Evolutionary conservation across 2,888 invertebrate genomes (phyloP).

Genomic region (Dynastes maya): DNA sequence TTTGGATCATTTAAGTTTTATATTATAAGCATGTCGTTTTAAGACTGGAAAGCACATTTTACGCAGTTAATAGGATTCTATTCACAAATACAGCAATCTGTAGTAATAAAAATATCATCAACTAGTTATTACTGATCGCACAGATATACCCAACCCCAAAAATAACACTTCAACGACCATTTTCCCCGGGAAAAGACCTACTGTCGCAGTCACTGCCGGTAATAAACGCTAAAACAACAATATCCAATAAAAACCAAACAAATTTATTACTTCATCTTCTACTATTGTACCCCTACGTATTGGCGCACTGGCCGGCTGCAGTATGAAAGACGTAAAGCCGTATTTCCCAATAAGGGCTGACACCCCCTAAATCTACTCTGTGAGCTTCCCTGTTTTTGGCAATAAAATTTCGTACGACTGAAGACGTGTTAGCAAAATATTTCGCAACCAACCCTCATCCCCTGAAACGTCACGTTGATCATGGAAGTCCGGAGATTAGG

Average conservation of each 20-base stretch:
- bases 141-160: no score
- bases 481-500: background rate
- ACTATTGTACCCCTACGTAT: background rate
- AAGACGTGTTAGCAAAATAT: constrained; percentile 38
- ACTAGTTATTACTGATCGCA: no score
- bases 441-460: background rate
- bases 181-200: no score
- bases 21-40: no score
- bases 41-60: no score
- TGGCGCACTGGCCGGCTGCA: background rate
- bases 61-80: background rate
- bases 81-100: no score
- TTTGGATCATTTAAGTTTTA: no score
- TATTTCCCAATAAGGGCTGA: constrained; percentile 36
- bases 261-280: constrained; percentile 7
- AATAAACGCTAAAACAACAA: no score
- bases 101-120: no score
- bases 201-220: no score
- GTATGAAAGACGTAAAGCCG: background rate
- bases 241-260: background rate
- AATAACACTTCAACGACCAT: no score
- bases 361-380: constrained; percentile 37
- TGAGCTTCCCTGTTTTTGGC: constrained; percentile 17
- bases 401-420: constrained; percentile 32
- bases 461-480: background rate